Evolutionary conservation across 2,888 invertebrate genomes (phyloP), one percentile per base, ranked within the genome.

Genomic region (Trachelus troglodyta): DNA sequence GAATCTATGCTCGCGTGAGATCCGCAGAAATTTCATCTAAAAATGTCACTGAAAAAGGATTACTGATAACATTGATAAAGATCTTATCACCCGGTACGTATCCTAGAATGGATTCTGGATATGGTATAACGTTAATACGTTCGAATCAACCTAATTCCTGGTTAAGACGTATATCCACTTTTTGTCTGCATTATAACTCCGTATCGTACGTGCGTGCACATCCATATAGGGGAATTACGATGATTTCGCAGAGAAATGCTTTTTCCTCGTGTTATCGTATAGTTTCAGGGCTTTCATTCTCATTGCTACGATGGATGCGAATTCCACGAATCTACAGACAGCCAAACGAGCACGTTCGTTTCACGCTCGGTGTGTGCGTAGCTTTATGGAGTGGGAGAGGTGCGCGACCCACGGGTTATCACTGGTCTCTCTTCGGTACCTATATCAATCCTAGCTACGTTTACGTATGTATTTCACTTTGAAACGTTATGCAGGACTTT

Each of bases 381-480:
- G 81, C 76, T 83, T 81, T 82, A 34, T 31, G 85, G 86, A 86
- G 89, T 86, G 89, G 88, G 89, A 88, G 89, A 89, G 88, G 88
- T 88, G 89, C 86, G 88, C 86, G 89, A 90, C 90, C 90, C 85
- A 79, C 75, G 85, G 90, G 89, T 90, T 91, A 91, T 91, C 90
- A 84, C 81, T 81, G 83, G 84, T 80, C 83, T 86, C 86, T 85
- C 86, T 85, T 85, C 81, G 78, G 82, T 87, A 88, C 88, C 88
- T 87, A 88, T 86, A 88, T 87, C 84, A 85, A 85, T 88, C 83
- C 85, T 83, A 86, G 86, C 85, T 85, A 69, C 74, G 34, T 74
- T 74, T 56, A 34, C 77, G 78, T 75, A 33, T 34, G 68, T 40
- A 71, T 33, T 77, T 34, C 30, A n/a, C 75, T 75, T 56, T 23